Conservation (phyloP, 2,888 invertebrate genomes). For the Colostygia pectinataria region DNA sequence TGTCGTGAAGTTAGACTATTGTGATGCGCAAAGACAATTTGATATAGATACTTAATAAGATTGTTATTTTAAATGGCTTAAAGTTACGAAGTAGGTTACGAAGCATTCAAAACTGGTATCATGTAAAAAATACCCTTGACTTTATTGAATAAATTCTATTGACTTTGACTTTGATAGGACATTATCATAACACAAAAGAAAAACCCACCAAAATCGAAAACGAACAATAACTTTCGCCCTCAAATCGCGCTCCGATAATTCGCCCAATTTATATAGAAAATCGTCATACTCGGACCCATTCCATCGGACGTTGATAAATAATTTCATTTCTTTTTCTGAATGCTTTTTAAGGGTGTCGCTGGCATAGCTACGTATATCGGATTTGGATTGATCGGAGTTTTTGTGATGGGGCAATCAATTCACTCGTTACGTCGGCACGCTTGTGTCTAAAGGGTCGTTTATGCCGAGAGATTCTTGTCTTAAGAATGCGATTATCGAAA, state of each 20-base stretch:
- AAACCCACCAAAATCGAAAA: slow-evolving; percentile 23
- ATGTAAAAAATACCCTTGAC: too few relatives aligned
- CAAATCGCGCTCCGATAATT: slow-evolving; percentile 56
- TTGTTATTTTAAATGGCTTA: too few relatives aligned
- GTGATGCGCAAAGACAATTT: too few relatives aligned
- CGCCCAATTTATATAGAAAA: slow-evolving; percentile 53
- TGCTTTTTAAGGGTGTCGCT: slow-evolving; percentile 36
- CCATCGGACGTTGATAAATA: slow-evolving; percentile 68
- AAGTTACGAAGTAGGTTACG: too few relatives aligned
- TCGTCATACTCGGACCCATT: slow-evolving; percentile 45
- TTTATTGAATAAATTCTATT: too few relatives aligned
- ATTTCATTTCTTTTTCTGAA: slow-evolving; percentile 64
- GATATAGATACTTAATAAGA: too few relatives aligned
- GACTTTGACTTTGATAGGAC: too few relatives aligned
- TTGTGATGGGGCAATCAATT: slow-evolving; percentile 11
- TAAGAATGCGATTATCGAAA: too few relatives aligned
- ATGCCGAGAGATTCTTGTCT: too few relatives aligned
- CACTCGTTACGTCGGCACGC: background rate
- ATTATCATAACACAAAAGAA: slow-evolving; percentile 3
- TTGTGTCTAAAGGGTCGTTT: background rate
- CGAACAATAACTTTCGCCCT: slow-evolving; percentile 35
- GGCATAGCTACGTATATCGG: slow-evolving; percentile 23
- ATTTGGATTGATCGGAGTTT: slow-evolving; percentile 23
- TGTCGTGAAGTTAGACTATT: too few relatives aligned
- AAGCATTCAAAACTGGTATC: too few relatives aligned